phyloP scores from a whole-genome alignment of 2,797 vertebrate species.

The Rhinatrema bivittatum region DNA sequence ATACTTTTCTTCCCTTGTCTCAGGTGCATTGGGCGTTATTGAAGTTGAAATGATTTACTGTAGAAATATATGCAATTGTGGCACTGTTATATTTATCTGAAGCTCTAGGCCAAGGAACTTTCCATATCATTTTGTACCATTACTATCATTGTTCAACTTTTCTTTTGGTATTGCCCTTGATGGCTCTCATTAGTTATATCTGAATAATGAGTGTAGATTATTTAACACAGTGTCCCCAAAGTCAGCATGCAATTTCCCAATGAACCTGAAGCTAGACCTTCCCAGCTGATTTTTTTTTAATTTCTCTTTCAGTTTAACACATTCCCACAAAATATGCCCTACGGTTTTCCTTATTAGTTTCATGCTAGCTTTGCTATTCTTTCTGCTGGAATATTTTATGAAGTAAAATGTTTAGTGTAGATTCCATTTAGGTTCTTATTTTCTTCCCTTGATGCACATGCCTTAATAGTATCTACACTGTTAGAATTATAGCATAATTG shows the following conservation, averaged over 20 bases:
- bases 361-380: not conserved
- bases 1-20: too few relatives aligned
- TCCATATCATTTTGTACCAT: not conserved
- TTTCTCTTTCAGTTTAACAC: not conserved
- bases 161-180: slow-evolving; percentile 1
- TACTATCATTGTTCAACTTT: not conserved
- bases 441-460: slow-evolving; percentile 2
- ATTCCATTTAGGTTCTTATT: not conserved
- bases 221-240: slow-evolving; percentile 1
- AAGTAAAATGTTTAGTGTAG: not conserved
- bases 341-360: not conserved
- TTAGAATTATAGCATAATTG: not conserved
- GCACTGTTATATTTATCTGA: slow-evolving; percentile 8
- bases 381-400: not conserved
- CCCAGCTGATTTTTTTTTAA: not conserved
- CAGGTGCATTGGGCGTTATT: not conserved
- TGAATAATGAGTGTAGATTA: not conserved
- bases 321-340: rapidly evolving
- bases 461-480: too few relatives aligned
- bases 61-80: slow-evolving; percentile 6
- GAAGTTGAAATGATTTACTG: slow-evolving; percentile 5
- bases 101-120: not conserved
- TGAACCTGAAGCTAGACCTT: not conserved
- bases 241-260: not conserved
- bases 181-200: not conserved